phyloP scores from a whole-genome alignment of 2,888 invertebrate species.

The Tanytarsus gracilentus region DNA sequence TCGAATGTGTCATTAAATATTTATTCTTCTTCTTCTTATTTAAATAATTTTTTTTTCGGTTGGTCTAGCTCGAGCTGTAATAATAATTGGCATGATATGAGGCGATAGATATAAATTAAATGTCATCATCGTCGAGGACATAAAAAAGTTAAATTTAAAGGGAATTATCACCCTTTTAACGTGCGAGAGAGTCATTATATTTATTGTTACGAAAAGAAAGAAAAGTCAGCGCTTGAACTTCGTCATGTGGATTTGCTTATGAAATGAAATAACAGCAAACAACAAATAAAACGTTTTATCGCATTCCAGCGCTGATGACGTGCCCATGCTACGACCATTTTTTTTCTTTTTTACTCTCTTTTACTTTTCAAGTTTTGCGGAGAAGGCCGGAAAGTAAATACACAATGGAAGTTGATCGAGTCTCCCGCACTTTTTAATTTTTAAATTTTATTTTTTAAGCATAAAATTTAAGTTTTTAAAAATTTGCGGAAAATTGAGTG shows the following conservation, averaged over 20 bases:
- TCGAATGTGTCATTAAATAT: no score
- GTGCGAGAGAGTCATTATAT: conserved; percentile 4
- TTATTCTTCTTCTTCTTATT: no score
- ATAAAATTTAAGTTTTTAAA: no score
- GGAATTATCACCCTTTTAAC: background rate
- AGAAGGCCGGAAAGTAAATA: conserved; percentile 1
- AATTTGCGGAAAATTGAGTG: no score
- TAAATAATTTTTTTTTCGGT: no score
- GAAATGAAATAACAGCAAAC: conserved; percentile 9
- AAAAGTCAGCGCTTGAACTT: conserved; percentile 1
- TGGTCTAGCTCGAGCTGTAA: no score
- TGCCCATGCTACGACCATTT: conserved; percentile 20
- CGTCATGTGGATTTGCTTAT: conserved; percentile 22
- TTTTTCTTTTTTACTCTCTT: conserved; percentile 9
- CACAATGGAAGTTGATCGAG: background rate
- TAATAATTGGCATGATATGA: no score
- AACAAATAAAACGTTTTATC: conserved; percentile 27
- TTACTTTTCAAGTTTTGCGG: background rate
- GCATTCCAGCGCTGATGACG: conserved; percentile 28
- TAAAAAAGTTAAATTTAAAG: background rate
- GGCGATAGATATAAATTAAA: no score
- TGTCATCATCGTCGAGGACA: no score
- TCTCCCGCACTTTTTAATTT: no score
- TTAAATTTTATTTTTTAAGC: no score
- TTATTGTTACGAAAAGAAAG: conserved; percentile 3